phyloP scores from a whole-genome alignment of 1,140 invertebrate species.

The Teleopsis dalmanni region DNA sequence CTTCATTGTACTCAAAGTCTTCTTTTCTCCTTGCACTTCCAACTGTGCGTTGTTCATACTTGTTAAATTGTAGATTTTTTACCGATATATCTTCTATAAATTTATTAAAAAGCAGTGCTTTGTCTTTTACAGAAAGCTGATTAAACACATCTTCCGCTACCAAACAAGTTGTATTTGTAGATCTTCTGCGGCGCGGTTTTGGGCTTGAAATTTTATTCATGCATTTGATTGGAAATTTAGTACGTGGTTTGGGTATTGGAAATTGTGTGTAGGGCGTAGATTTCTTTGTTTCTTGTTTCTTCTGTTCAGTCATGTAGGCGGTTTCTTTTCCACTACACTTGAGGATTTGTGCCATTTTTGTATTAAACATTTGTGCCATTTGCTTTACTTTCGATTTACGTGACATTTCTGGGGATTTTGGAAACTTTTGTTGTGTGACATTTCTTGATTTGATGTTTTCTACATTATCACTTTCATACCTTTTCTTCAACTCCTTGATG shows the following conservation, averaged over 20 bases:
- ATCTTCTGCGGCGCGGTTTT: neutral
- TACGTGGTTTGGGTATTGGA: constrained; percentile 8
- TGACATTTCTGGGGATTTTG: constrained; percentile 6
- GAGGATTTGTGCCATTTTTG: constrained; percentile 25
- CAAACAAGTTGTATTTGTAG: constrained; percentile 18
- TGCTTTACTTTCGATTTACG: constrained; percentile 28
- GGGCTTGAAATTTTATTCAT: neutral
- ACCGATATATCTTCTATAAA: constrained; percentile 33
- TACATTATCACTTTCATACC: neutral
- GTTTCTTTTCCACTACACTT: constrained; percentile 15
- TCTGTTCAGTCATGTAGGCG: too few species aligned
- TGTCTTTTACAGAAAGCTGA: constrained; percentile 36
- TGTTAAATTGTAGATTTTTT: constrained; percentile 31
- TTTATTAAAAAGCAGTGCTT: constrained; percentile 32
- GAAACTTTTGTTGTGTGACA: constrained; percentile 1
- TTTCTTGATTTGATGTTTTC: neutral
- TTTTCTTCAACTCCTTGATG: constrained; percentile 6
- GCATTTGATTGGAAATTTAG: constrained; percentile 3
- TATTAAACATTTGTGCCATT: constrained; percentile 34
- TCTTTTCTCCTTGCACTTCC: constrained; percentile 26
- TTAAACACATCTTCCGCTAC: constrained; percentile 36
- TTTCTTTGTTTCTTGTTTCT: constrained; percentile 10
- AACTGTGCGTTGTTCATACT: constrained; percentile 21
- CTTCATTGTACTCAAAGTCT: constrained; percentile 28
- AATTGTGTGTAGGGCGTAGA: neutral